Percentiles rank a stretch among this genome's conserved stretches.
phyloP scores from a whole-genome alignment of 2,888 invertebrate genomes.

The Drosophila bunnanda region DNA sequence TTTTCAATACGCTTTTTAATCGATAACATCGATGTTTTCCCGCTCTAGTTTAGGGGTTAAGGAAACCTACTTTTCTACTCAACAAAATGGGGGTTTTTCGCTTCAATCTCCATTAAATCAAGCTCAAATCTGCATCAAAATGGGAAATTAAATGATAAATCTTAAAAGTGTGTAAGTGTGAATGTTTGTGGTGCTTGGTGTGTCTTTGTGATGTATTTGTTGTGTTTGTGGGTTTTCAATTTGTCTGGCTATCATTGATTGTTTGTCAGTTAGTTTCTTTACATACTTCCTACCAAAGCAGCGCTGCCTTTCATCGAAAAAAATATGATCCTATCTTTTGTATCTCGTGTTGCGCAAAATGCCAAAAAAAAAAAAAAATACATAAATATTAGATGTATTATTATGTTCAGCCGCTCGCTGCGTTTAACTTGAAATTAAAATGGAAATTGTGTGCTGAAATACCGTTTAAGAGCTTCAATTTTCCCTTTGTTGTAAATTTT shows the following conservation, averaged over 20 bases:
- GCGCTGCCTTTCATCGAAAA: constrained; percentile 60
- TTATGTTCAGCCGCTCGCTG: constrained; percentile 29
- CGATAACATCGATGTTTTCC: background rate
- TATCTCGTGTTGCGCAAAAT: constrained; percentile 15
- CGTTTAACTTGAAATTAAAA: constrained; percentile 20
- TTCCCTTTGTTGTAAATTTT: constrained; percentile 57
- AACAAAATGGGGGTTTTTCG: constrained; percentile 25
- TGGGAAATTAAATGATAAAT: constrained; percentile 33
- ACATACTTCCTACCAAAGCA: constrained; percentile 78
- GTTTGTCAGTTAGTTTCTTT: constrained; percentile 30
- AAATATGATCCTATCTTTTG: constrained; percentile 11
- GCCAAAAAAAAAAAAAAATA: constrained; percentile 20
- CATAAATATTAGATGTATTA: background rate
- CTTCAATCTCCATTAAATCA: constrained; percentile 37
- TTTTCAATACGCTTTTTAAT: background rate
- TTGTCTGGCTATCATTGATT: constrained; percentile 24
- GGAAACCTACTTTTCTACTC: constrained; percentile 17
- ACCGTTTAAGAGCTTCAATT: constrained; percentile 27
- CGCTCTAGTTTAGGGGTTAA: background rate
- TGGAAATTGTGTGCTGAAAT: constrained; percentile 20
- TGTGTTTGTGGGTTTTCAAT: constrained; percentile 25
- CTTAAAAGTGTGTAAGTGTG: constrained; percentile 12
- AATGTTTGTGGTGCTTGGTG: constrained; percentile 14
- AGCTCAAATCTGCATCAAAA: constrained; percentile 38
- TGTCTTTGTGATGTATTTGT: constrained; percentile 6